Conservation (phyloP, 2,797 vertebrate species). For the Coccyzus lansbergi region DNA sequence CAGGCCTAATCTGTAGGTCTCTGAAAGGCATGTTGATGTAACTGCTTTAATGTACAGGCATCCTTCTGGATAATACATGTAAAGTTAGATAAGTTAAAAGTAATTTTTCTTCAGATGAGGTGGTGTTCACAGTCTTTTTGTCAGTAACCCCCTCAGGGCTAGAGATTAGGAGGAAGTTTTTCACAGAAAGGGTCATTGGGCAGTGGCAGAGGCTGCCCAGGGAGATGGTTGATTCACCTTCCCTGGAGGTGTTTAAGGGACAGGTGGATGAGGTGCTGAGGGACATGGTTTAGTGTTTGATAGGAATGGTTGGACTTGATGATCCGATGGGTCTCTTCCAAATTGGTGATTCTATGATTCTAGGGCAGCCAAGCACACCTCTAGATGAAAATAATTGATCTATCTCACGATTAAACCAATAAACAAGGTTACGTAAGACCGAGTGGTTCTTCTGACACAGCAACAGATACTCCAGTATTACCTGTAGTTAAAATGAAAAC, state of each 20-base stretch:
- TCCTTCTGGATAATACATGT: neutral
- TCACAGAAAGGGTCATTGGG: too few relatives aligned
- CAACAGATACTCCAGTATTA: neutral
- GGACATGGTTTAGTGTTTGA: too few relatives aligned
- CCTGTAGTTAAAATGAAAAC: neutral
- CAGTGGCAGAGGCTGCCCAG: too few relatives aligned
- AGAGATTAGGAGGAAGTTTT: too few relatives aligned
- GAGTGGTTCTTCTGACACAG: neutral
- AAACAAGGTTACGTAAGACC: neutral
- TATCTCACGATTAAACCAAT: neutral
- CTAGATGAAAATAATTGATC: neutral
- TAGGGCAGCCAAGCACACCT: neutral
- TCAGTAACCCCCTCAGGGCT: neutral
- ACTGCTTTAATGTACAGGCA: neutral
- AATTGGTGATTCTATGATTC: too few relatives aligned
- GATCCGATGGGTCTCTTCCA: too few relatives aligned
- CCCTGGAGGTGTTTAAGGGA: too few relatives aligned
- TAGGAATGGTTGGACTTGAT: too few relatives aligned
- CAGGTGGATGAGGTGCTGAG: too few relatives aligned
- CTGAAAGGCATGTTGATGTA: neutral
- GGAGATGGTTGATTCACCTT: too few relatives aligned
- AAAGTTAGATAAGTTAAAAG: neutral
- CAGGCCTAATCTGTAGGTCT: neutral
- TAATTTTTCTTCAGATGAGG: neutral
- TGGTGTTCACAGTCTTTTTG: neutral